Evolutionary conservation across 2,888 invertebrate species (phyloP).

Genomic region (Dicycla oo): DNA sequence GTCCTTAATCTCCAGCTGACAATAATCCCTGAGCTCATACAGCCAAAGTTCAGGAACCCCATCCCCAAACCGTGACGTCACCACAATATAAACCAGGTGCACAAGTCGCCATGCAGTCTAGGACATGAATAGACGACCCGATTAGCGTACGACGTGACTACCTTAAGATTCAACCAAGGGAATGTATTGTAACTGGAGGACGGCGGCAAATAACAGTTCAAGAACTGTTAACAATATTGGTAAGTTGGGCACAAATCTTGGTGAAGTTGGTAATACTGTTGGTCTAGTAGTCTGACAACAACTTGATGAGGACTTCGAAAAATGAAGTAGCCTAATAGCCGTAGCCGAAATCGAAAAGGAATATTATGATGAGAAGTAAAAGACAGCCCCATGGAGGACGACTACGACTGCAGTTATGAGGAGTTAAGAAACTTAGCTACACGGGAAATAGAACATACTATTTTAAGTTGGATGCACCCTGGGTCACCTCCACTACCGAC

Average conservation of each 20-base stretch:
- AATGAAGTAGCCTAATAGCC: not conserved
- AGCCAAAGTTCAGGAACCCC: not conserved
- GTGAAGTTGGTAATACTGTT: not conserved
- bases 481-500: not conserved
- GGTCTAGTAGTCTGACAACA: not conserved
- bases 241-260: not conserved
- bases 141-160: slow-evolving; percentile 46
- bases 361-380: not conserved
- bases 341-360: too few species aligned
- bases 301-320: not conserved
- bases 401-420: not conserved
- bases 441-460: not conserved
- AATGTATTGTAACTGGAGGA: slow-evolving; percentile 1
- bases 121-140: slow-evolving; percentile 13
- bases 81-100: slow-evolving; percentile 33
- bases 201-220: slow-evolving; percentile 5
- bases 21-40: not conserved
- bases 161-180: slow-evolving; percentile 34
- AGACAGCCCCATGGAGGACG: too few species aligned
- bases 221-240: not conserved
- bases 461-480: too few species aligned
- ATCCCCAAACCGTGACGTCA: slow-evolving; percentile 31
- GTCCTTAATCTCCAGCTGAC: too few species aligned
- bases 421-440: not conserved
- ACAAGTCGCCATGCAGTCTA: slow-evolving; percentile 47